phyloP scores from a whole-genome alignment of 2,113 vertebrate species.

The Pelmatolapia mariae region DNA sequence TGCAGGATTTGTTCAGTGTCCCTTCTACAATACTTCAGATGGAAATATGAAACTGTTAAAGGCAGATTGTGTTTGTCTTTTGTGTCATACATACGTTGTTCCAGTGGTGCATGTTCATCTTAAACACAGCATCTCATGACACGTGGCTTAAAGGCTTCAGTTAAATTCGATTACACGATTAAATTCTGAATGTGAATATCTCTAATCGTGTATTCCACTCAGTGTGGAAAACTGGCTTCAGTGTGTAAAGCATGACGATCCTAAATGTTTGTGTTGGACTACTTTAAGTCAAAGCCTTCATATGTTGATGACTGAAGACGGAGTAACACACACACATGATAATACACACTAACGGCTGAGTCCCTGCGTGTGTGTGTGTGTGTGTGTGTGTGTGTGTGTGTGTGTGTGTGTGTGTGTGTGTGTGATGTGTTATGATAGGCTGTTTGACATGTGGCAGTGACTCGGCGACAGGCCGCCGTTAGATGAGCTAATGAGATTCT shows the following conservation, averaged over 20 bases:
- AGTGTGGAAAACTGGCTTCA: neutral
- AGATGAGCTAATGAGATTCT: constrained; percentile 8
- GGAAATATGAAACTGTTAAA: neutral
- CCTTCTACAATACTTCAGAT: neutral
- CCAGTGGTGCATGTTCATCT: neutral
- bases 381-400: no score
- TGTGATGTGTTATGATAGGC: neutral
- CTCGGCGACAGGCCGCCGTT: neutral
- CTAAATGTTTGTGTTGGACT: neutral
- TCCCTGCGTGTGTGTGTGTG: neutral
- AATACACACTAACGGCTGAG: neutral
- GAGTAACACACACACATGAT: neutral
- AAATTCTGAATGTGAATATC: neutral
- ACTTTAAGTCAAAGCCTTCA: neutral
- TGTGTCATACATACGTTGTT: neutral
- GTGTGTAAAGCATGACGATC: neutral
- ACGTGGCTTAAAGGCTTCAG: neutral
- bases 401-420: neutral
- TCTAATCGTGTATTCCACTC: neutral
- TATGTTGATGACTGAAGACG: neutral
- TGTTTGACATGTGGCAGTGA: neutral
- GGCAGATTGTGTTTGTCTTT: neutral
- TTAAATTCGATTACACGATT: neutral
- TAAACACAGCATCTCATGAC: neutral
- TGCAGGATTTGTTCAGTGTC: neutral